Evolutionary conservation across 2,888 invertebrate genomes (phyloP), one percentile per base, ranked within the genome.

Genomic region (Ormyrus pomaceus): DNA sequence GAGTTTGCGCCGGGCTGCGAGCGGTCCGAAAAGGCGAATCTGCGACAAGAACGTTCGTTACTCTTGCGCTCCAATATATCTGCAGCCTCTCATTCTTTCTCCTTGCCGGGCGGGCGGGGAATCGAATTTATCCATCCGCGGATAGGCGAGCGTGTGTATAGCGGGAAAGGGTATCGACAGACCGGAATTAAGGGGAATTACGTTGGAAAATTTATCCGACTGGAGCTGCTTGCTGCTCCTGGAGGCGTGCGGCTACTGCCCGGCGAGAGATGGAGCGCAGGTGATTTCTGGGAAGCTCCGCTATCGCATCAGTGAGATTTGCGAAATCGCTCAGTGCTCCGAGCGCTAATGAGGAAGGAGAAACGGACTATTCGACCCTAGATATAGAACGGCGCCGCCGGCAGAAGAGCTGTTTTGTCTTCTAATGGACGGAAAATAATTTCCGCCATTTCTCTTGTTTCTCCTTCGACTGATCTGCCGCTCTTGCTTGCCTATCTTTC

Each of bases 151-250:
- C 19, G 13, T 13, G 19, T n/a, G 56, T 55, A 64, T 50, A 68
- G 59, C 34, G 53, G 53, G n/a, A 62, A 53, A 45, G 70, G 66
- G 19, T 79, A 81, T 79, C 68, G 80, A 80, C 80, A 79, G 68
- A 53, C 62, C 53, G 80, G 82, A 82, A 82, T 82, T 80, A 80
- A 75, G 74, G 75, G 59, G 79, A 77, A 82, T 79, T 69, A 79
- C 69, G 59, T 56, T 55, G 64, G 79, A 72, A 82, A 77, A 82
- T 80, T 80, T 82, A 82, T 82, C 74, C 71, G 71, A 45, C 34
- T 7, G 8, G 58, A 53, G 50, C 48, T 56, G 69, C 34, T 34
- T 46, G 58, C 46, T 48, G 45, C 51, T 58, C 69, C 46, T 56
- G 71, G 64, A 70, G 69, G 65, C 48, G 46, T 55, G 50, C 50